Evolutionary conservation across 2,113 vertebrate species (phyloP), one percentile per base, ranked within the genome.

Genomic region (Prinia subflava): DNA sequence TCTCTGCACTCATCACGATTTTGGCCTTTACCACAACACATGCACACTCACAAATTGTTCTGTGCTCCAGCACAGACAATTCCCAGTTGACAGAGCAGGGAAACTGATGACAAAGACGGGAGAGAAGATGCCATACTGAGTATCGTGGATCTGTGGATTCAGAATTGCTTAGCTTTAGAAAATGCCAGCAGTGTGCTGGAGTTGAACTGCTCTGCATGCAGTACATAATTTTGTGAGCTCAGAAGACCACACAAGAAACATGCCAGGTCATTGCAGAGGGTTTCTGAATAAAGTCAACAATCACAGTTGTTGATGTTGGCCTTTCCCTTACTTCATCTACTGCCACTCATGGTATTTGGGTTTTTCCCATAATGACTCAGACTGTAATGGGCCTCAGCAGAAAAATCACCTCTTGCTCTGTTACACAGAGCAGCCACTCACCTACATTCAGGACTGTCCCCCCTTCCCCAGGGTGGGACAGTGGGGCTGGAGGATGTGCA

Each of bases 331-430:
- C 7, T 93, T 84, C 31, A 47, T 68, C 16, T 31, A 16, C 30
- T 83, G 71, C 39, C 24, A 13, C 35, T 46, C 5, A 0, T 35
- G 25, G 8, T 46, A 18, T 46, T 76, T 55, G 27, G 0, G 22
- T 71, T 91, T 91, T 83, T 44, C 50, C 55, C 13, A 6, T 62
- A 10, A 5, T 53, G 46, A 33, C 28, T 92, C 50, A 59, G 50
- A 17, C 6, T 0, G 0, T 46, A 65, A 73, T 23, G 16, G 18
- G 5, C 15, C 14, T 35, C 35, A 83, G 49, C 15, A 83, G 35
- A 79, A 73, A 68, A 65, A 49, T 52, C 42, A 56, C 31, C 20
- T 80, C 59, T 82, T 33, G 1, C 22, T 90, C 25, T 64, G 44
- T 39, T 64, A 70, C 7, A 46, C 21, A 44, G 50, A 90, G 16